These are phyloP conservation scores for Aphaenogaster floridana DNA, from an alignment of 1,140 invertebrate genomes.

Conservation along the genomic window DNA sequence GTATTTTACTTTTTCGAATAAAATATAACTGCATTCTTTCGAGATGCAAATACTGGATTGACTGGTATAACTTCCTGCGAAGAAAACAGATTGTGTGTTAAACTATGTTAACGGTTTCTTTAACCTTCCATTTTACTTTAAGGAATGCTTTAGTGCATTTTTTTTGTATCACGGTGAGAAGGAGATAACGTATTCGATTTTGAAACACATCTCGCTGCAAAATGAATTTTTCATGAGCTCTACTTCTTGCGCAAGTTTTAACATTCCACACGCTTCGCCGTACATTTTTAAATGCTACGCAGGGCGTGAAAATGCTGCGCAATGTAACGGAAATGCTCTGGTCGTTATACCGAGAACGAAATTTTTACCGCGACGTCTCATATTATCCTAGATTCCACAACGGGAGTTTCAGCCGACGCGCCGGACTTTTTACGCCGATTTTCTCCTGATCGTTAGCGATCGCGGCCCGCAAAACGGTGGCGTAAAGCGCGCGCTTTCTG, in stretches of 20 bases:
- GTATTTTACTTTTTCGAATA: conserved; percentile 3
- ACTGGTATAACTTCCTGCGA: neutral
- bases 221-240: conserved; percentile 20
- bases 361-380: conserved; percentile 27
- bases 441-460: conserved; percentile 23
- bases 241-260: neutral
- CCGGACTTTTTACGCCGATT: conserved; percentile 26
- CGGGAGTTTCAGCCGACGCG: neutral
- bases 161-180: neutral
- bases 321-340: neutral
- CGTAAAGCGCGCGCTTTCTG: conserved; percentile 17
- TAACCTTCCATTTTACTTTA: neutral
- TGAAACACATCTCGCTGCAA: neutral
- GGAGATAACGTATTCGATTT: neutral
- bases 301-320: conserved; percentile 22
- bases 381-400: conserved; percentile 36
- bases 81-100: neutral
- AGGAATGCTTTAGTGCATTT: neutral
- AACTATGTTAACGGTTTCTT: neutral
- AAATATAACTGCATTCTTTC: conserved; percentile 8
- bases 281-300: conserved; percentile 12
- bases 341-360: conserved; percentile 16
- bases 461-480: neutral
- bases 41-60: neutral
- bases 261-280: neutral